phyloP scores from a whole-genome alignment of 2,797 vertebrate species.

The Staurois parvus region DNA sequence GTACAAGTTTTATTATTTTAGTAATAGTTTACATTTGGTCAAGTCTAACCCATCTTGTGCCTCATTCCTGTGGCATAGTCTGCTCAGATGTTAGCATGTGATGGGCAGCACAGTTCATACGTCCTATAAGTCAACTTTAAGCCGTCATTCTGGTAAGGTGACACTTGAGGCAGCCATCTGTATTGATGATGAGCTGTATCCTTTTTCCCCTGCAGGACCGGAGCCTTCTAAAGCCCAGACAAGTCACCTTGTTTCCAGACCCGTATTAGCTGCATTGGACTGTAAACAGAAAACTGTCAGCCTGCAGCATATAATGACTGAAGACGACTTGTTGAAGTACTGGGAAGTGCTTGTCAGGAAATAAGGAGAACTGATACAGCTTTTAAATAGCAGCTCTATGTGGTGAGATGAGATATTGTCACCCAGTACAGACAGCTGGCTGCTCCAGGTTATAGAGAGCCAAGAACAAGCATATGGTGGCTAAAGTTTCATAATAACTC shows the following conservation, averaged over 20 bases:
- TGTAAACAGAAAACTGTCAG: slow-evolving; percentile 53
- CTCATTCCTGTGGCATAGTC: not conserved
- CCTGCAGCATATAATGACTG: slow-evolving; percentile 29
- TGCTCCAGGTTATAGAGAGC: slow-evolving; percentile 7
- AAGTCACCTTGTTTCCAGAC: slow-evolving; percentile 54
- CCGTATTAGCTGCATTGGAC: slow-evolving; percentile 10
- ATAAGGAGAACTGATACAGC: slow-evolving; percentile 36
- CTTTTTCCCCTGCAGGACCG: slow-evolving; percentile 49
- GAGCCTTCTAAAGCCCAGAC: slow-evolving; percentile 43
- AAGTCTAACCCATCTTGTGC: not conserved
- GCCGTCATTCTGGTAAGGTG: slow-evolving; percentile 1
- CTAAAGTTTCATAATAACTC: not conserved
- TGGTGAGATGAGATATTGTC: slow-evolving; percentile 16
- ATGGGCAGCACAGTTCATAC: not conserved
- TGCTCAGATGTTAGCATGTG: not conserved
- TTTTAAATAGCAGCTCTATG: slow-evolving; percentile 5
- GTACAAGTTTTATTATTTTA: too few relatives aligned
- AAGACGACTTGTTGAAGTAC: slow-evolving; percentile 42
- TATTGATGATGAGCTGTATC: slow-evolving; percentile 44
- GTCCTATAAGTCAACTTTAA: not conserved
- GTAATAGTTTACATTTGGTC: not conserved
- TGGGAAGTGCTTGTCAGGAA: slow-evolving; percentile 55
- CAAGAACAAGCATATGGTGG: slow-evolving; percentile 26
- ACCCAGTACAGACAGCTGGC: slow-evolving; percentile 26
- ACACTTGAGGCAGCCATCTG: slow-evolving; percentile 34